Evolutionary conservation across 2,797 vertebrate genomes (phyloP), one percentile per base, ranked within the genome.

Genomic region (Myoxocephalus aenaeus): DNA sequence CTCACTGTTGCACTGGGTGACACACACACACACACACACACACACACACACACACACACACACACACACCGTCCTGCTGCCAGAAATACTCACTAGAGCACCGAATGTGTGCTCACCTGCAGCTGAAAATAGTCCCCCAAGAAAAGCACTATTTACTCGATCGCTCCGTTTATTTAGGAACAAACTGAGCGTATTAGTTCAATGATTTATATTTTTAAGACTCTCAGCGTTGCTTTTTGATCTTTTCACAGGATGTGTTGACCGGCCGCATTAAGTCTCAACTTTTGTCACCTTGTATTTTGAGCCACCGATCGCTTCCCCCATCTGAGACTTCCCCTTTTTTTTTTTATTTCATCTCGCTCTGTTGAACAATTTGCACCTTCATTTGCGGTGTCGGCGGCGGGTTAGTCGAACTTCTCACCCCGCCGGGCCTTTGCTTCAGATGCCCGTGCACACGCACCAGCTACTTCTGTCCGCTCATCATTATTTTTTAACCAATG

Each of bases 111-210:
- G 36, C 59, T 29, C 38, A 61, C 54, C 25, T 54, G 18, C 29
- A 8, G 65, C 51, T 67, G 36, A 64, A 79, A 75, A 62, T 57
- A 63, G 71, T 29, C 56, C 71, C 4, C 2, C 2, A 22, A 48
- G 9, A 53, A 42, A 29, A 2, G 7, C 48, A 18, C n/a, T 15
- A 22, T 57, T 48, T 51, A 66, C 7, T 5, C 53, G 0, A 50
- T n/a, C 2, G 7, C 3, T 8, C 1, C 2, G 29, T 11, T 64
- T 13, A n/a, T 40, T 8, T 2, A 27, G 10, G 4, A 11, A 25
- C 4, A 15, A 64, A 73, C 1, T 27, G 44, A 56, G 44, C 18
- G 54, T 44, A 53, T 34, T 15, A 46, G 8, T 0, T 44, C 14
- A 34, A 8, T 12, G 11, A 34, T 5, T 57, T 38, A 34, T 38